Evolutionary conservation across 2,888 invertebrate genomes (phyloP).

Genomic region (Nysson spinosus): DNA sequence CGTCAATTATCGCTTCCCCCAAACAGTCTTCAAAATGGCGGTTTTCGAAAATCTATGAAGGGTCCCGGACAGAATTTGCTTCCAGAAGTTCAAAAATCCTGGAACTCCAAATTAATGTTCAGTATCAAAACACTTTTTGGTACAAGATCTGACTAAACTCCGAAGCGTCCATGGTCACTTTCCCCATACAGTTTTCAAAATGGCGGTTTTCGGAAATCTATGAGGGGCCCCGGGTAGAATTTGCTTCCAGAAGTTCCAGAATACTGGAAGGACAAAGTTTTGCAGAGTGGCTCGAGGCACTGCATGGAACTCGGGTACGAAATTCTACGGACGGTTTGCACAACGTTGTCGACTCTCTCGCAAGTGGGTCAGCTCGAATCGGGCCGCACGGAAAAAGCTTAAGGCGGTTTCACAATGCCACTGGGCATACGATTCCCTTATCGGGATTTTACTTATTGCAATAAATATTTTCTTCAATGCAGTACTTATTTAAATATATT

Average conservation of each 20-base stretch:
- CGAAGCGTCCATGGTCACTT: background rate
- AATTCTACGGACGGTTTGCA: conserved; percentile 37
- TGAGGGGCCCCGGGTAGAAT: too few species aligned
- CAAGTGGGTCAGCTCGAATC: conserved; percentile 54
- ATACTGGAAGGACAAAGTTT: background rate
- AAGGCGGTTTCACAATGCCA: too few species aligned
- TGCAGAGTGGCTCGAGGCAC: background rate
- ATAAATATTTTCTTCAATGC: too few species aligned
- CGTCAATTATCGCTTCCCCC: background rate
- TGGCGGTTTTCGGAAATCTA: background rate
- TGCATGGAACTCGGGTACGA: background rate
- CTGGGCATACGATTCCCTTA: too few species aligned
- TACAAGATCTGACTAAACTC: background rate
- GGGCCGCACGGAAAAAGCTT: conserved; percentile 42
- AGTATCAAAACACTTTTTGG: background rate
- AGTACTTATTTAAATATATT: too few species aligned
- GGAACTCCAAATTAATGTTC: background rate
- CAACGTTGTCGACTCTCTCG: conserved; percentile 24
- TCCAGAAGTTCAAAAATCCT: background rate
- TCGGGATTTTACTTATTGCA: too few species aligned
- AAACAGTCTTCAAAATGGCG: background rate
- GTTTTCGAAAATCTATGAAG: background rate
- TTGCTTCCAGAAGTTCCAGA: background rate
- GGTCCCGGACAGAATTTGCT: background rate
- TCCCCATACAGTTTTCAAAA: background rate